Conservation (phyloP, 1,140 invertebrate species). For the Mesaphorura yosii region DNA sequence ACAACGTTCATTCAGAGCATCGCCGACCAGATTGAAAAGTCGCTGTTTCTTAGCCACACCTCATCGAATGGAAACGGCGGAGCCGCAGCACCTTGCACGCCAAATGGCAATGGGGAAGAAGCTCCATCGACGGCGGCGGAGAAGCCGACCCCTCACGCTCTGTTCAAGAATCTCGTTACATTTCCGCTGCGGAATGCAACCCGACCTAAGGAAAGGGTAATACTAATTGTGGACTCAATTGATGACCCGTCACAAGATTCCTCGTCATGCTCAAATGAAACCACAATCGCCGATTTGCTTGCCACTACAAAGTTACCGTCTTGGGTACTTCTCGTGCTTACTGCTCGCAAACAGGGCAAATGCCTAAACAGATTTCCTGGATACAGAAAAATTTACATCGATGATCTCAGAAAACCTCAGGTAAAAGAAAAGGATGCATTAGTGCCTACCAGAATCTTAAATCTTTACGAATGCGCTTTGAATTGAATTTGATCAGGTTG, state of each 20-base stretch:
- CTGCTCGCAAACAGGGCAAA: constrained; percentile 68
- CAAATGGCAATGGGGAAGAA: constrained; percentile 42
- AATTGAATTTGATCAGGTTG: constrained; percentile 36
- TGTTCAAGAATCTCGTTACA: constrained; percentile 74
- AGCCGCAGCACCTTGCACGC: background rate
- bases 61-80: background rate
- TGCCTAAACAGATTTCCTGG: constrained; percentile 80
- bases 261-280: background rate
- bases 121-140: constrained; percentile 40
- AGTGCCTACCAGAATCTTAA: background rate
- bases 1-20: constrained; percentile 70
- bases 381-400: constrained; percentile 81
- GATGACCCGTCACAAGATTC: constrained; percentile 51
- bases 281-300: constrained; percentile 41
- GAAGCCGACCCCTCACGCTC: constrained; percentile 68
- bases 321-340: constrained; percentile 83
- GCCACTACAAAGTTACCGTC: constrained; percentile 91
- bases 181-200: constrained; percentile 74
- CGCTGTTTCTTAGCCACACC: constrained; percentile 22
- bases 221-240: constrained; percentile 81
- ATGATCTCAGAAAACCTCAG: constrained; percentile 78
- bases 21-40: constrained; percentile 62
- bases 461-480: too few relatives aligned
- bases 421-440: constrained; percentile 40
- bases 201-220: constrained; percentile 62